Base-by-base conservation (phyloP, 2,888 invertebrate species). In the Horisme vitalbata region DNA sequence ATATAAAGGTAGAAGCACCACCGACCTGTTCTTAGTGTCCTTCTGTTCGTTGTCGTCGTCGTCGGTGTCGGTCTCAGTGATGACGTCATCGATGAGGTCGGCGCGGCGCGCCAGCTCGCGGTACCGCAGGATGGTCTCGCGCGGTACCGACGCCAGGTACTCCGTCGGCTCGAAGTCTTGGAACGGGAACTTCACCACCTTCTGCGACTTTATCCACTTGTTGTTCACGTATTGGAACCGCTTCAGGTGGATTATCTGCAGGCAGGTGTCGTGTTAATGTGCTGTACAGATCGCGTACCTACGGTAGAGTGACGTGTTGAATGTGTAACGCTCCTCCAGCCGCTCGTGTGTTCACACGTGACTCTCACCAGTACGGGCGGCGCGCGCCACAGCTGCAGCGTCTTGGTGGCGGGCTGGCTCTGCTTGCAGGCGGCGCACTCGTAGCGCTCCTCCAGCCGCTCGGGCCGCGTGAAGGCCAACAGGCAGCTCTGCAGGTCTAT, bases 181-280 rank as follows among this genome's bases (percentile, higher is more conserved):
- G 72, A 95, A 93, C 0, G 97, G 97, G 75, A 97, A 97, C 71
- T 96, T 95, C 0, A 97, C 97, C 13, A 96, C 95, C 76, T 97
- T 97, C 73, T 97, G 97, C 0, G 97, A 97, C 76, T 98, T 98
- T 13, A 97, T 95, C 97, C 97, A 98, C 69, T 96, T 94, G 71
- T 93, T 95, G 83, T 96, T 95, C 39, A 96, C 94, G 76, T 93
- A 96, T 77, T 97, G 97, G 86, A 98, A 98, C 1, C 98, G 93
- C 78, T 98, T 98, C 56, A 98, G 85, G 76, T 98, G 97, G 38
- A 98, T 93, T 69, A 98, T 96, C 97, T 97, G 79, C n/a, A 2
- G 18, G 18, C 7, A 26, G 5, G 8, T 4, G 1, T n/a, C 6
- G 11, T 6, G 11, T 23, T 5, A 21, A 10, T 11, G n/a, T 2